Evolutionary conservation across 1,140 invertebrate species (phyloP).

Genomic region (Drosophila arizonae): DNA sequence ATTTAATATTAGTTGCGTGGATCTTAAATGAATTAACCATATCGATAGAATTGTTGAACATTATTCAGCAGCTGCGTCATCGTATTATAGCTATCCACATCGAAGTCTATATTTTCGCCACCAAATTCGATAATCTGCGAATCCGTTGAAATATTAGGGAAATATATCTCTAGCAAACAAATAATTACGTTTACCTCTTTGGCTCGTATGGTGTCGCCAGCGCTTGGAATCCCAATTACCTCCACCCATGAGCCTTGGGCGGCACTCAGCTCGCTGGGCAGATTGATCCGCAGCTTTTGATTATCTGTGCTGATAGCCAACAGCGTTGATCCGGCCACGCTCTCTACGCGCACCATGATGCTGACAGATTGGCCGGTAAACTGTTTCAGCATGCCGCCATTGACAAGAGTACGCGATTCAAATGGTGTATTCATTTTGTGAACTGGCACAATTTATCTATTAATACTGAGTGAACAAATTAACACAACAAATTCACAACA

Average conservation of each 20-base stretch:
- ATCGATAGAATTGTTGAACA: constrained; percentile 68
- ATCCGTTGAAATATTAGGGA: neutral
- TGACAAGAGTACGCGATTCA: constrained; percentile 64
- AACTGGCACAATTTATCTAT: neutral
- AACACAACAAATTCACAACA: too few species aligned
- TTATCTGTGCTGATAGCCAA: constrained; percentile 65
- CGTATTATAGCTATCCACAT: constrained; percentile 73
- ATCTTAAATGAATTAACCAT: constrained; percentile 26
- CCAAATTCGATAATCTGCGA: constrained; percentile 70
- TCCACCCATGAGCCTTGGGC: constrained; percentile 68
- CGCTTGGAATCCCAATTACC: constrained; percentile 67
- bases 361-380: constrained; percentile 65
- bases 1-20: too few species aligned
- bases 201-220: constrained; percentile 51
- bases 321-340: constrained; percentile 62
- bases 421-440: constrained; percentile 38
- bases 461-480: neutral
- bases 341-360: constrained; percentile 71
- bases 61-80: constrained; percentile 71
- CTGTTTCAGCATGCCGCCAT: constrained; percentile 70
- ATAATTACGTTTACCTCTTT: constrained; percentile 22
- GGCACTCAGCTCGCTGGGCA: constrained; percentile 49
- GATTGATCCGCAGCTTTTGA: constrained; percentile 61
- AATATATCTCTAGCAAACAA: neutral
- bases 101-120: constrained; percentile 70